Conservation (phyloP, 1,140 invertebrate genomes). For the Meloidogyne floridensis region DNA sequence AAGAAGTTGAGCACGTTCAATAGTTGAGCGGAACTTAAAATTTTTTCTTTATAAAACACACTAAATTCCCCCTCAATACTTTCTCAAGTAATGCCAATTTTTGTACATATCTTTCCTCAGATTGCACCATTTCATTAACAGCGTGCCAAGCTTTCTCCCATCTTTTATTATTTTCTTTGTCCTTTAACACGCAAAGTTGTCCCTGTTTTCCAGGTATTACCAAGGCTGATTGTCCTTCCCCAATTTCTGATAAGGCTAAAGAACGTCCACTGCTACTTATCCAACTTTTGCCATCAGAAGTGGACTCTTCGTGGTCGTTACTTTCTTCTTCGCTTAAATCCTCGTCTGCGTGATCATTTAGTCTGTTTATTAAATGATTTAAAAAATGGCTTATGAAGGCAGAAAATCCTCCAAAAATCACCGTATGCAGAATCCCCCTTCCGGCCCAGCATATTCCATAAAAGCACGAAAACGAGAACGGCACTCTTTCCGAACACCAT, state of each 20-base stretch:
- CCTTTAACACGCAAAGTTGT: slow-evolving; percentile 7
- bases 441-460: slow-evolving; percentile 55
- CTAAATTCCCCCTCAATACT: slow-evolving; percentile 12
- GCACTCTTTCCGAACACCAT: slow-evolving; percentile 40
- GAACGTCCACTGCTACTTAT: slow-evolving; percentile 37
- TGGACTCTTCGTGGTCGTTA: slow-evolving; percentile 47
- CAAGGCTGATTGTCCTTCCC: slow-evolving; percentile 48
- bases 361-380: slow-evolving; percentile 13
- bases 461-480: slow-evolving; percentile 57
- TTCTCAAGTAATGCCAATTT: slow-evolving; percentile 52
- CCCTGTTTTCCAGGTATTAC: slow-evolving; percentile 30
- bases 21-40: slow-evolving; percentile 47
- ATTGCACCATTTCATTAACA: slow-evolving; percentile 57
- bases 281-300: slow-evolving; percentile 26
- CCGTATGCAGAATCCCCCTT: slow-evolving; percentile 48
- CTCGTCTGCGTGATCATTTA: slow-evolving; percentile 51
- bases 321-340: slow-evolving; percentile 55
- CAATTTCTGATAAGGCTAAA: slow-evolving; percentile 46
- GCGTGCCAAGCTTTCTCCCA: slow-evolving; percentile 53
- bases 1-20: slow-evolving; percentile 53
- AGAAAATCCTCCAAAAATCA: too few species aligned
- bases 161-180: slow-evolving; percentile 33
- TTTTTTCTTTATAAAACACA: background rate
- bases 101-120: slow-evolving; percentile 52
- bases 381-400: too few species aligned